Evolutionary conservation across 2,113 vertebrate genomes (phyloP), one percentile per base, ranked within the genome.

Genomic region (Lipotes vexillifer): DNA sequence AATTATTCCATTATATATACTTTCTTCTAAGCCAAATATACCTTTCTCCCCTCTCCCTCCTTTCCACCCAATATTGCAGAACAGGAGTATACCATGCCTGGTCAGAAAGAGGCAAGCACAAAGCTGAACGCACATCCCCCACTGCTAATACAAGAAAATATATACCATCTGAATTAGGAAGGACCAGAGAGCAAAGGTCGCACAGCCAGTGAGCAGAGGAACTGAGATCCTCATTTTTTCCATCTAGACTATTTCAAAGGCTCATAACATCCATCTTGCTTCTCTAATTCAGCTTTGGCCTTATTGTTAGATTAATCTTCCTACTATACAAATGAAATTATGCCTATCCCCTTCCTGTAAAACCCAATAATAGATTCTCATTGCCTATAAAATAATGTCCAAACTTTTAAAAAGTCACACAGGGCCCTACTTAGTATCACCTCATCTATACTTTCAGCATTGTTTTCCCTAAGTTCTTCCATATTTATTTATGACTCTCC

Each of bases 231-330:
- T 94, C 69, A 66, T 78, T 77, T 90, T 80, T 83, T 81, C 83
- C 38, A 49, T 41, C 13, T 38, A 66, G 8, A 94, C 18, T 68
- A 83, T 72, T 94, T 86, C 13, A 72, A 96, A 80, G 15, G 2
- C 41, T 90, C 63, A 55, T 74, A 93, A 80, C 46, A 4, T 93
- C 3, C 6, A 61, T 23, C 75, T 36, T 68, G 12, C 4, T 49
- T 81, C 59, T 81, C 84, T 65, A 84, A 57, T 55, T 5, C 5
- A 87, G 4, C 27, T 66, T 90, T 44, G 13, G 25, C 44, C 3
- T 88, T 94, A 91, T n/a, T 78, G 55, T 25, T 81, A 80, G 20
- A 88, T 80, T 75, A 94, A 93, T 90, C 33, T 61, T 90, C 36
- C 29, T 83, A 29, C 69, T 72, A 63, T 59, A 77, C 1, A 46